phyloP scores from a whole-genome alignment of 2,888 invertebrate genomes.

The Andrena bicolor region DNA sequence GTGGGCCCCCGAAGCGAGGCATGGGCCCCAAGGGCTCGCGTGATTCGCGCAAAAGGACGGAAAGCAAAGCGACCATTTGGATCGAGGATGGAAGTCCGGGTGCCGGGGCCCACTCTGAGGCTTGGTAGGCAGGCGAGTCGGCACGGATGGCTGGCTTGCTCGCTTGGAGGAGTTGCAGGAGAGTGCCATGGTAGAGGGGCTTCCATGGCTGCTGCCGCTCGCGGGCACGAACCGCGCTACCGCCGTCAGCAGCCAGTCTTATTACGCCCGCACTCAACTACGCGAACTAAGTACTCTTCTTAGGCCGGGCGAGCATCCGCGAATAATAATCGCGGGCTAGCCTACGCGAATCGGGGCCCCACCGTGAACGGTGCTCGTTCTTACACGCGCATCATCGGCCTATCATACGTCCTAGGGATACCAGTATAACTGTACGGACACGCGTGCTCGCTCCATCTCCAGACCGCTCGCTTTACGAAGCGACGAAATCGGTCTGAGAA shows the following conservation, averaged over 20 bases:
- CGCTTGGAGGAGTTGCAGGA: constrained; percentile 65
- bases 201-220: constrained; percentile 70
- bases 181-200: constrained; percentile 69
- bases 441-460: constrained; percentile 25
- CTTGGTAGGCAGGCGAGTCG: constrained; percentile 67
- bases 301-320: constrained; percentile 53
- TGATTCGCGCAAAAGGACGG: constrained; percentile 64
- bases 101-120: constrained; percentile 57
- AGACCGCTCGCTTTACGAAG: constrained; percentile 36
- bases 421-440: constrained; percentile 28
- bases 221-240: constrained; percentile 77
- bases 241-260: constrained; percentile 79
- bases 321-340: constrained; percentile 39
- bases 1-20: constrained; percentile 45
- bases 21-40: constrained; percentile 48
- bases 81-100: constrained; percentile 59
- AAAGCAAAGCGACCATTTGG: constrained; percentile 64
- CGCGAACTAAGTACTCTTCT: constrained; percentile 77
- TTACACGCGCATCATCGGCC: background rate
- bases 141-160: constrained; percentile 68
- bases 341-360: constrained; percentile 22
- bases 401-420: background rate
- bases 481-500: constrained; percentile 42
- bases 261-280: constrained; percentile 81
- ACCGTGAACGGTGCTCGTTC: constrained; percentile 28